Evolutionary conservation across 2,888 invertebrate genomes (phyloP), one percentile per base, ranked within the genome.

Genomic region (Hydrotaea diabolus): DNA sequence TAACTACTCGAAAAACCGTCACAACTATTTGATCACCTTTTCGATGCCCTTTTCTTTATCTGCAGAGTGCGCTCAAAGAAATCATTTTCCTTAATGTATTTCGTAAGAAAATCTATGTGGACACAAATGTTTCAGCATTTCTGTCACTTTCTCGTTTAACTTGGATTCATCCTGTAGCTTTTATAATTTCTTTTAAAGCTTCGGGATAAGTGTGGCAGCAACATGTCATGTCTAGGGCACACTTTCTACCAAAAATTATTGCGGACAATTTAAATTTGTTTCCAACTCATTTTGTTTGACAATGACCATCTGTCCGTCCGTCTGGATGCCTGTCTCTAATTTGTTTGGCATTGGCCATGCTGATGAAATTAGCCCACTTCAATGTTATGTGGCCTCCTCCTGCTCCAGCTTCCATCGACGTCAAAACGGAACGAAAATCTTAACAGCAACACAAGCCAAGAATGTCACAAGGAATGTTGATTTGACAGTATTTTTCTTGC

Each of bases 401-500:
- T 31, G 2, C 43, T n/a, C n/a, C n/a, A n/a, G n/a, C n/a, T 8
- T 13, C 43, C 43, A 7, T 13, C 43, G 13, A 53, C 1, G 23
- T 21, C 8, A 43, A n/a, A 49, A 23, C 26, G 26, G 26, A 59
- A 59, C 26, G 23, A 26, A 21, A 26, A 59, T 57, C 55, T 57
- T 55, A 21, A n/a, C 2, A 53, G 21, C 19, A 57, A 36, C 66
- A 49, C 13, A 62, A 23, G 9, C 19, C n/a, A 62, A 78, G 49
- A 15, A 72, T 72, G 71, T 72, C 49, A 23, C 17, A 57, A n/a
- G 49, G 77, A 77, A 77, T 72, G 71, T 78, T 72, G 36, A 43
- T 72, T 72, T 72, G 57, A 78, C 49, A 36, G 59, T 57, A 71
- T 19, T 71, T 26, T 19, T 13, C 43, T n/a, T 3, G 26, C 15